Percentiles rank a stretch among this genome's conserved stretches.
Conservation (phyloP, 1,140 invertebrate genomes). For the Macrobrachium rosenbergii region DNA sequence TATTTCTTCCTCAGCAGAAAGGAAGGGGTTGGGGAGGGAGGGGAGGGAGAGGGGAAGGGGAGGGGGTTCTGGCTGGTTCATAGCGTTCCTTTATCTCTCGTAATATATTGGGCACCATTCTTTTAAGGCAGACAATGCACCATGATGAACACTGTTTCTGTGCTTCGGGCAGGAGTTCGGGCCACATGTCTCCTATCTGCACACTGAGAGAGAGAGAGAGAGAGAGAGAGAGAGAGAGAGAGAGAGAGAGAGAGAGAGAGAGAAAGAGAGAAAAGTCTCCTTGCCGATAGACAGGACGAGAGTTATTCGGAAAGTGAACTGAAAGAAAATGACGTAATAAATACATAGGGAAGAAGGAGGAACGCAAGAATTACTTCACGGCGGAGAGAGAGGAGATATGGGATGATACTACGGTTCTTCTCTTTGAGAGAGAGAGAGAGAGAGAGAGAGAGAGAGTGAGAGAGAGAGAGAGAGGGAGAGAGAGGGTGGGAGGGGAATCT, state of each 20-base stretch:
- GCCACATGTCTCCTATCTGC: background rate
- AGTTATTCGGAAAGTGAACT: too few species aligned
- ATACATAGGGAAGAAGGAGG: too few species aligned
- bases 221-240: slow-evolving; percentile 25
- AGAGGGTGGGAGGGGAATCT: background rate
- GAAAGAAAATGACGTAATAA: too few species aligned
- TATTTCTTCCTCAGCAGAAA: slow-evolving; percentile 5
- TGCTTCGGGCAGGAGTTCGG: background rate
- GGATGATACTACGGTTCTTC: too few species aligned
- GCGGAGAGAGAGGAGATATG: too few species aligned
- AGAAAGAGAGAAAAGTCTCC: too few species aligned
- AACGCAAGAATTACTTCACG: too few species aligned
- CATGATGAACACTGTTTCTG: slow-evolving; percentile 33
- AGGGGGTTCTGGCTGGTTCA: background rate
- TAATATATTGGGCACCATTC: slow-evolving; percentile 30
- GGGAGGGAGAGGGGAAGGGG: background rate
- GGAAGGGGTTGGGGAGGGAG: background rate
- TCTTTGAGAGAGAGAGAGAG: too few species aligned
- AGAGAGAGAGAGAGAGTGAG: background rate
- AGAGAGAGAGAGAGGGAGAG: background rate
- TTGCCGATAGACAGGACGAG: too few species aligned
- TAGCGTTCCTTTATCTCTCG: slow-evolving; percentile 38
- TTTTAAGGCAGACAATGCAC: slow-evolving; percentile 25
- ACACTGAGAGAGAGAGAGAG: background rate
- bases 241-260: slow-evolving; percentile 34